Conservation (phyloP, 2,797 vertebrate genomes). For the Sebastes miniatus region DNA sequence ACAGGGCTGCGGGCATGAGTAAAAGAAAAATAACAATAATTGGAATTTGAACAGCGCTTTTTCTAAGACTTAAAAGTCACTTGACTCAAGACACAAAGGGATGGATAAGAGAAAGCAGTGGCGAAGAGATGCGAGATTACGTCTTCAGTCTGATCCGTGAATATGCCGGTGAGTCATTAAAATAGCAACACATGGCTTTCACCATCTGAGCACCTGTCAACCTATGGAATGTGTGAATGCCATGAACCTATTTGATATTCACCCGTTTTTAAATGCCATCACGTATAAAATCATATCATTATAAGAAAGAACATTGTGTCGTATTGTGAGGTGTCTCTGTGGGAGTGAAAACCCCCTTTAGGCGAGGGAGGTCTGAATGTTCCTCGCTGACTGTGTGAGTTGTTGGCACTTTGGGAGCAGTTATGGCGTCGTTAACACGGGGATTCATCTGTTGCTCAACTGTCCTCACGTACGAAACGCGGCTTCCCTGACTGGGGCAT, state of each 20-base stretch:
- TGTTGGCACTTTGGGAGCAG: slow-evolving; percentile 14
- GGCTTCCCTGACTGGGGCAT: neutral
- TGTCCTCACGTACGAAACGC: slow-evolving; percentile 38
- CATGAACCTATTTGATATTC: neutral
- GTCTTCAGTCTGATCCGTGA: neutral
- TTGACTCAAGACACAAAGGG: too few species aligned
- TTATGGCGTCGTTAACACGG: slow-evolving; percentile 47
- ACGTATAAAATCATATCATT: neutral
- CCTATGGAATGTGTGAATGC: neutral
- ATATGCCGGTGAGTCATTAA: neutral
- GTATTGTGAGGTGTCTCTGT: neutral
- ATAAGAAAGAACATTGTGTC: neutral
- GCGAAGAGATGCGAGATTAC: neutral
- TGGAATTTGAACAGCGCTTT: too few species aligned
- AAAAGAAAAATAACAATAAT: too few species aligned
- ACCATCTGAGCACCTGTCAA: slow-evolving; percentile 1
- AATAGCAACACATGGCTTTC: neutral
- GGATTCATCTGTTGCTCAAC: slow-evolving; percentile 48
- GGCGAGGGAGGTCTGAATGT: neutral
- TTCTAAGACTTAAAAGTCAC: too few species aligned
- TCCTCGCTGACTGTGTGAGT: slow-evolving; percentile 4
- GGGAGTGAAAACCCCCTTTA: neutral
- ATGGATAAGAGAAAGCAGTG: too few species aligned
- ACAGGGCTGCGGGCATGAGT: neutral
- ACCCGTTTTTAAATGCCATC: neutral